Percentiles rank a stretch among this genome's conserved stretches.
Conservation (phyloP, 2,888 invertebrate genomes). For the Athrips mouffetella region DNA sequence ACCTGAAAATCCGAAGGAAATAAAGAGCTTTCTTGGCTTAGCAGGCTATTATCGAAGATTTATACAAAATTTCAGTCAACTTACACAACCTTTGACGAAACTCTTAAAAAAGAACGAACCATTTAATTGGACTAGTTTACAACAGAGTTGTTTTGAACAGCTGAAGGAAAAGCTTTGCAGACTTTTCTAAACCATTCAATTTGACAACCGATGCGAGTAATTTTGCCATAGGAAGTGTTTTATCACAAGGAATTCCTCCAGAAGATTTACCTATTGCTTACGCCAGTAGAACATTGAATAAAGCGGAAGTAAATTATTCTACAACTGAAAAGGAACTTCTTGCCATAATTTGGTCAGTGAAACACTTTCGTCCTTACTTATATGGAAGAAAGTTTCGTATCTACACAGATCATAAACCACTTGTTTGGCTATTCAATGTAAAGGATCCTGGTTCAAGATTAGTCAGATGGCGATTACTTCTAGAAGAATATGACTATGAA, state of each 20-base stretch:
- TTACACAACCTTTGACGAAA: constrained; percentile 15
- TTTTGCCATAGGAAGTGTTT: constrained; percentile 3
- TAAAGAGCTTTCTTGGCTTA: no score
- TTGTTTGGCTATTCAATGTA: constrained; percentile 9
- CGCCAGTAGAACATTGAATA: constrained; percentile 7
- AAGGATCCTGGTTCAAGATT: constrained; percentile 21
- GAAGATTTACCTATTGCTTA: constrained; percentile 8
- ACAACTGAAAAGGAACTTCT: constrained; percentile 21
- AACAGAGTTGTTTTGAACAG: constrained; percentile 15
- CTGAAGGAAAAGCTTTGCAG: constrained; percentile 15
- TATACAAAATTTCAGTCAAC: constrained; percentile 26
- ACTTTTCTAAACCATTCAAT: constrained; percentile 5
- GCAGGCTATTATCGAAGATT: constrained; percentile 42
- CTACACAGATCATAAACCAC: constrained; percentile 17
- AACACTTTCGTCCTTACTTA: constrained; percentile 21
- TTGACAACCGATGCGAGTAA: constrained; percentile 9
- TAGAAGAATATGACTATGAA: constrained; percentile 23
- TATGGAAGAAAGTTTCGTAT: constrained; percentile 15
- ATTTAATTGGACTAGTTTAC: constrained; percentile 15
- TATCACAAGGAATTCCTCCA: constrained; percentile 8
- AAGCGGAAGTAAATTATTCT: constrained; percentile 20
- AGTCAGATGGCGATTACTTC: constrained; percentile 18
- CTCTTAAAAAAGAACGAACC: constrained; percentile 14
- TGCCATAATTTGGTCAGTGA: constrained; percentile 19
- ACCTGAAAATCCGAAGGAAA: no score